phyloP scores from a whole-genome alignment of 2,888 invertebrate species.

The Syrista parreyssii region DNA sequence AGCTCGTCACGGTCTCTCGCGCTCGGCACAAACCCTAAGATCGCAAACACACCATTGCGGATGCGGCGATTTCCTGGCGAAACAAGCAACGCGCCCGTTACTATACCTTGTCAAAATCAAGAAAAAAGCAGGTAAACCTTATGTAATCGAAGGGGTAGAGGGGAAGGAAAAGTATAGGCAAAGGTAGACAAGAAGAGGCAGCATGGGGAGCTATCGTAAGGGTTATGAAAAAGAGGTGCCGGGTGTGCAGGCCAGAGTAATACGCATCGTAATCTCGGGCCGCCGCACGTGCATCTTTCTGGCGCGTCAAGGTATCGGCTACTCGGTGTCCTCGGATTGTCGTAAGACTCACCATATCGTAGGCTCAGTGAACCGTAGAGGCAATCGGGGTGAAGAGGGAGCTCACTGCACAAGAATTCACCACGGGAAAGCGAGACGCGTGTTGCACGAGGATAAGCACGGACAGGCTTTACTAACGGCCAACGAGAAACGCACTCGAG shows the following conservation, averaged over 20 bases:
- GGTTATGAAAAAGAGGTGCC: constrained; percentile 9
- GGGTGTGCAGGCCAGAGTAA: background rate
- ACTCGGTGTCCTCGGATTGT: background rate
- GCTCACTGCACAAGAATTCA: constrained; percentile 11
- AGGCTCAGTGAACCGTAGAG: background rate
- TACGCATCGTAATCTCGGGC: background rate
- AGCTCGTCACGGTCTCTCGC: constrained; percentile 12
- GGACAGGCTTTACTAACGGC: constrained; percentile 58
- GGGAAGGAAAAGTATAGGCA: constrained; percentile 11
- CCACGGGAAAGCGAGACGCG: constrained; percentile 14
- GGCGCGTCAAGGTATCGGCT: background rate
- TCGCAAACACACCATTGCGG: background rate
- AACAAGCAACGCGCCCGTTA: background rate
- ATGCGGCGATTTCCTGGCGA: background rate
- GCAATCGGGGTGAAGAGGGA: constrained; percentile 1
- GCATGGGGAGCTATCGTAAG: background rate
- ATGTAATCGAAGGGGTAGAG: constrained; percentile 32
- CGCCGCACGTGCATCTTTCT: background rate
- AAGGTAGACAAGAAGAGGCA: constrained; percentile 17
- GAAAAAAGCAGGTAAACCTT: constrained; percentile 22
- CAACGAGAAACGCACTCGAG: constrained; percentile 62
- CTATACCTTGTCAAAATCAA: background rate
- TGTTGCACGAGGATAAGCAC: constrained; percentile 9
- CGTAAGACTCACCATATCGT: background rate
- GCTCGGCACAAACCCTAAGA: background rate